Conservation (phyloP, 1,140 invertebrate genomes). For the Drosophila sturtevanti region DNA sequence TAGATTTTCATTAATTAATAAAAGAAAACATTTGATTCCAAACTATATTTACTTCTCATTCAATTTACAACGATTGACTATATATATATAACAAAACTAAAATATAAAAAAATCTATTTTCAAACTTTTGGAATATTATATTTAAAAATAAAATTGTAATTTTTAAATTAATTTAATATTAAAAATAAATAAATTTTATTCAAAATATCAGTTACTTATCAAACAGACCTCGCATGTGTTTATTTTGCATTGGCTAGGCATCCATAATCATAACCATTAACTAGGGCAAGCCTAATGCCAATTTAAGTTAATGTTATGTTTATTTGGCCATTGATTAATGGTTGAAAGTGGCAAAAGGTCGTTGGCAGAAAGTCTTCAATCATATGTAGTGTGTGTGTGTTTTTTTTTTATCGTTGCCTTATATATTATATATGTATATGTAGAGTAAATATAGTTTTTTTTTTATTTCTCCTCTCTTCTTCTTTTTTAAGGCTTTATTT, state of each 20-base stretch:
- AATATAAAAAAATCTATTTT: too few relatives aligned
- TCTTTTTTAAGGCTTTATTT: conserved; percentile 52
- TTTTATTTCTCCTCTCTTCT: conserved; percentile 11
- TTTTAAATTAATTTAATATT: too few relatives aligned
- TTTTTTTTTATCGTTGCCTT: conserved; percentile 37
- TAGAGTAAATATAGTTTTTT: conserved; percentile 8
- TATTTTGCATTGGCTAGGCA: conserved; percentile 1
- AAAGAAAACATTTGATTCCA: too few relatives aligned
- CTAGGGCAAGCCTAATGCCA: conserved; percentile 38
- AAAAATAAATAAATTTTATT: too few relatives aligned
- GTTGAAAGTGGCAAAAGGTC: conserved; percentile 36
- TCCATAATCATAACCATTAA: conserved; percentile 17
- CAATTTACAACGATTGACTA: too few relatives aligned
- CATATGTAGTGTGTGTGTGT: conserved; percentile 46
- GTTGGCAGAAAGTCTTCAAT: conserved; percentile 62
- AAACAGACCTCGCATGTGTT: not conserved
- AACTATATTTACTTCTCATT: too few relatives aligned
- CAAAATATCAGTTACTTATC: too few relatives aligned
- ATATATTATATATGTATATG: conserved; percentile 53
- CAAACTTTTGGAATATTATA: too few relatives aligned
- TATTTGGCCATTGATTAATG: conserved; percentile 75
- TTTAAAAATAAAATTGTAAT: too few relatives aligned
- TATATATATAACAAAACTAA: too few relatives aligned
- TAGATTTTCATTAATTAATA: too few relatives aligned
- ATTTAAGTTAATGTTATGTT: conserved; percentile 73